phyloP scores from a whole-genome alignment of 2,797 vertebrate species.

The Lepus townsendii region DNA sequence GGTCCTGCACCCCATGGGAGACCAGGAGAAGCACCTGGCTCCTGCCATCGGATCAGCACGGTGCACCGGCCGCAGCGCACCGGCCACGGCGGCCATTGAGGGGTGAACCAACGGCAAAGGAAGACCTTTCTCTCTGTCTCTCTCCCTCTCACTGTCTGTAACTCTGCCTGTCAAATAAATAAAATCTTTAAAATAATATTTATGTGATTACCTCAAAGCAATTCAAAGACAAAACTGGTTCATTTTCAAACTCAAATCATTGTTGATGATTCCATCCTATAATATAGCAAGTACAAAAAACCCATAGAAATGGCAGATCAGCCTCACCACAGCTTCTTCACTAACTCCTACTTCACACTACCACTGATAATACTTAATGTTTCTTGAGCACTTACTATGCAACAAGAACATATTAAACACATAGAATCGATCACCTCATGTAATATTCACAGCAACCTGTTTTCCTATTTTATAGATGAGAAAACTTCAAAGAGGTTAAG shows the following conservation, averaged over 20 bases:
- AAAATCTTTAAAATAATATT: too few relatives aligned
- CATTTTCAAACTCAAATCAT: conserved; percentile 23
- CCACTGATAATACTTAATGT: not conserved
- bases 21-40: too few relatives aligned
- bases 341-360: not conserved
- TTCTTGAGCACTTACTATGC: not conserved
- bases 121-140: too few relatives aligned
- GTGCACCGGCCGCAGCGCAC: too few relatives aligned
- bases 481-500: not conserved
- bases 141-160: too few relatives aligned
- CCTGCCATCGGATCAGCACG: too few relatives aligned
- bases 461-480: not conserved
- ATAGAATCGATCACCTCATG: not conserved
- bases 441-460: not conserved
- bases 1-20: too few relatives aligned
- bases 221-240: conserved; percentile 4
- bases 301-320: not conserved
- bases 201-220: not conserved
- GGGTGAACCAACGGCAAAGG: too few relatives aligned
- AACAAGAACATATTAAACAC: not conserved
- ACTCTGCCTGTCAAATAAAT: too few relatives aligned
- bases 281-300: not conserved
- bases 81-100: too few relatives aligned
- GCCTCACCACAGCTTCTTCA: not conserved
- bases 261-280: not conserved